phyloP scores from a whole-genome alignment of 2,888 invertebrate genomes.

The Frankliniella intonsa region DNA sequence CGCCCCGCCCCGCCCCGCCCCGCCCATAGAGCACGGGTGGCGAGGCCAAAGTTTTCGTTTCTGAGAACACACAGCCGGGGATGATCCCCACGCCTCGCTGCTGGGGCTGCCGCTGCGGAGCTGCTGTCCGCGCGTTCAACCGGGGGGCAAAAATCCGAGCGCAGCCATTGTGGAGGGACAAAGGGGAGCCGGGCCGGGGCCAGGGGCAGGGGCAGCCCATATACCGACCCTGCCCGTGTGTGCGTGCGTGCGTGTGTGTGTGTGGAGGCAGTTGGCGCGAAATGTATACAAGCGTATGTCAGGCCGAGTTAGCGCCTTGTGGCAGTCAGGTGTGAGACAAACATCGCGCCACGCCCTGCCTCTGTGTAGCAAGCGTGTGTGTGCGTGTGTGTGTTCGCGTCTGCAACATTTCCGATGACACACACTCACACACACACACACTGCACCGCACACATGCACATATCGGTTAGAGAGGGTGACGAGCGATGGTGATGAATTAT shows the following conservation, averaged over 20 bases:
- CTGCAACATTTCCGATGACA: not conserved
- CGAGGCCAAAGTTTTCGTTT: conserved; percentile 9
- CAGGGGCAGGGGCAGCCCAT: too few relatives aligned
- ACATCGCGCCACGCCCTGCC: not conserved
- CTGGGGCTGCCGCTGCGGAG: too few relatives aligned
- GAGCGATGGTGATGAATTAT: too few relatives aligned
- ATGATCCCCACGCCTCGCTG: not conserved
- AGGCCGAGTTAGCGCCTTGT: conserved; percentile 7
- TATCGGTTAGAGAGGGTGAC: not conserved
- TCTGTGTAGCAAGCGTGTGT: too few relatives aligned
- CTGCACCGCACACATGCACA: not conserved
- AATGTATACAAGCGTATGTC: conserved; percentile 7
- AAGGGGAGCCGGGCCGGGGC: too few relatives aligned
- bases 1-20: too few relatives aligned
- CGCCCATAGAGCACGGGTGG: not conserved
- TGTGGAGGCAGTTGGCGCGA: not conserved
- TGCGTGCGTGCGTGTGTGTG: too few relatives aligned
- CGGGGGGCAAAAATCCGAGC: not conserved
- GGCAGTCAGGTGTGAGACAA: not conserved
- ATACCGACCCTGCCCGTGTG: too few relatives aligned
- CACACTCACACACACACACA: not conserved
- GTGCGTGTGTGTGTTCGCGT: not conserved
- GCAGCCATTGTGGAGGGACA: not conserved
- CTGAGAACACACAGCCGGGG: not conserved
- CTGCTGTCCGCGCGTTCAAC: not conserved